Evolutionary conservation across 2,888 invertebrate species (phyloP).

Genomic region (Drosophila picticornis): DNA sequence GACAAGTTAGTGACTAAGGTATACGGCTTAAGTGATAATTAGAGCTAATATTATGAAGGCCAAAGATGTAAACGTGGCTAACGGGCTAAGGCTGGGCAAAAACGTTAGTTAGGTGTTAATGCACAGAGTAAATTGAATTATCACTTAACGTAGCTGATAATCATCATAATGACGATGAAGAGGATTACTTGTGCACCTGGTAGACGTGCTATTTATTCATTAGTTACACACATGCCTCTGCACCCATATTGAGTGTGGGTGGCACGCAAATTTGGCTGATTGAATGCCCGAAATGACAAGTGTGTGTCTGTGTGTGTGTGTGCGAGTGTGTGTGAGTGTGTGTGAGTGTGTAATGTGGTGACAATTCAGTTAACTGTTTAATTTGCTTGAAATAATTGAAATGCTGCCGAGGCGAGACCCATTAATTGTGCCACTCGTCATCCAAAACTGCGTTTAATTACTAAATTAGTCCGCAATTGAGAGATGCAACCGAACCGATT

Average conservation of each 20-base stretch:
- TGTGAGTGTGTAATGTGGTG: conserved; percentile 48
- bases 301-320: conserved; percentile 16
- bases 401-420: conserved; percentile 56
- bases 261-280: conserved; percentile 55
- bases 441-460: conserved; percentile 72
- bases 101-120: conserved; percentile 74
- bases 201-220: conserved; percentile 67
- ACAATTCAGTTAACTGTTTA: conserved; percentile 79
- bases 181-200: conserved; percentile 41
- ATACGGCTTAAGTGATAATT: conserved; percentile 37
- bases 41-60: conserved; percentile 33
- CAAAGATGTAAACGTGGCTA: conserved; percentile 30
- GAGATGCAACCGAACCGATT: conserved; percentile 5
- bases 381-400: conserved; percentile 82
- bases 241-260: conserved; percentile 23
- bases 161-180: conserved; percentile 15
- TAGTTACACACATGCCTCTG: conserved; percentile 37
- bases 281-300: conserved; percentile 56
- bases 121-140: conserved; percentile 74
- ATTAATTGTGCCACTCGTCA: conserved; percentile 46
- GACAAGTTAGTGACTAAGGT: conserved; percentile 11
- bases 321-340: conserved; percentile 17
- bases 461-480: conserved; percentile 59
- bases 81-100: conserved; percentile 35
- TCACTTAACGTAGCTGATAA: conserved; percentile 50